Percentiles rank a stretch among this genome's conserved stretches.
phyloP scores from a whole-genome alignment of 2,113 vertebrate genomes.

The Otus sunia region DNA sequence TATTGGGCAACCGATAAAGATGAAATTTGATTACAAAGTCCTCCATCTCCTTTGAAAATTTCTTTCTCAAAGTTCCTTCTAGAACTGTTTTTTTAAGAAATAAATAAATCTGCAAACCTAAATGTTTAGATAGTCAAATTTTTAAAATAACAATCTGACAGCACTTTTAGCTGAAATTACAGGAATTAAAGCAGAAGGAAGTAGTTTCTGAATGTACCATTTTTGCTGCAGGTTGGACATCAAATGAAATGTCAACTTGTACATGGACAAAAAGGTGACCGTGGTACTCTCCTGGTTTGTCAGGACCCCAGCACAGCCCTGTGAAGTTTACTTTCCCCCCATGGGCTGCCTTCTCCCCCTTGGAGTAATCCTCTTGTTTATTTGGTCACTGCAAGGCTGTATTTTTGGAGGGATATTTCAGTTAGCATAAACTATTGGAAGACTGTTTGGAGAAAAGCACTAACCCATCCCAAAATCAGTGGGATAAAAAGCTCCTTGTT shows the following conservation, averaged over 20 bases:
- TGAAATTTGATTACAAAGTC: background rate
- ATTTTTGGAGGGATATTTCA: background rate
- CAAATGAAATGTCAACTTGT: background rate
- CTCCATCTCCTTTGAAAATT: background rate
- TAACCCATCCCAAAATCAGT: constrained; percentile 18
- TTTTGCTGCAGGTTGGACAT: background rate
- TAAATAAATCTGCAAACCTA: background rate
- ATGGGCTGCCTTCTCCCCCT: background rate
- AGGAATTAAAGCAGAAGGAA: background rate
- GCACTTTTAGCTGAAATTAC: background rate
- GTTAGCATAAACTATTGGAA: constrained; percentile 44
- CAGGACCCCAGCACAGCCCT: background rate
- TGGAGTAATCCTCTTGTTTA: background rate
- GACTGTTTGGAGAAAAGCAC: constrained; percentile 32
- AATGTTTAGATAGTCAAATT: background rate
- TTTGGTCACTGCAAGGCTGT: background rate
- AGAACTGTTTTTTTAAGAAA: background rate
- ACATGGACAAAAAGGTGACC: rapidly evolving
- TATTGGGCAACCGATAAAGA: background rate
- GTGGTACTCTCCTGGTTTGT: background rate
- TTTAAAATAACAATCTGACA: background rate
- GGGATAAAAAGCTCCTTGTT: constrained; percentile 47
- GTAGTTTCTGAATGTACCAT: rapidly evolving
- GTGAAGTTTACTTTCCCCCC: background rate
- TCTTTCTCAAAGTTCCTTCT: background rate